Evolutionary conservation across 2,797 vertebrate species (phyloP).

Genomic region (Intellagama lesueurii): DNA sequence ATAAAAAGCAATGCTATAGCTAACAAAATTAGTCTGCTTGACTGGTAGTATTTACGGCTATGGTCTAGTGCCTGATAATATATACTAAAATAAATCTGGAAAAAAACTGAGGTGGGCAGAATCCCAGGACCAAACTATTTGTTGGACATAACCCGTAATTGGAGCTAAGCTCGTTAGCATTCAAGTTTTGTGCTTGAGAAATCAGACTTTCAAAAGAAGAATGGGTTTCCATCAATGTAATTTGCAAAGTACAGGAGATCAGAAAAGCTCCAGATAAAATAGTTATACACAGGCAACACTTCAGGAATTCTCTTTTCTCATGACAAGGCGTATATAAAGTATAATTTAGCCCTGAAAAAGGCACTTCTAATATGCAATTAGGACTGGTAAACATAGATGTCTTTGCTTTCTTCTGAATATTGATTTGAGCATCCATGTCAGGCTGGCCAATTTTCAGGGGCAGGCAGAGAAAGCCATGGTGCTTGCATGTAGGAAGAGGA

Average conservation of each 20-base stretch:
- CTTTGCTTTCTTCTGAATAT: not conserved
- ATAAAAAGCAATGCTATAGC: constrained; percentile 1
- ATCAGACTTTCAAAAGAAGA: too few relatives aligned
- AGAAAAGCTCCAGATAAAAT: too few relatives aligned
- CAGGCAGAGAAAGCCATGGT: too few relatives aligned
- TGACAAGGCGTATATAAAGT: too few relatives aligned
- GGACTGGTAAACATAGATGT: not conserved
- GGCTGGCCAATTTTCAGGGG: not conserved
- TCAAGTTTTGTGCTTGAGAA: too few relatives aligned
- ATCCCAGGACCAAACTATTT: too few relatives aligned
- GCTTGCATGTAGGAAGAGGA: not conserved
- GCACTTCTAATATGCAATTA: not conserved
- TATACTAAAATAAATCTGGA: not conserved
- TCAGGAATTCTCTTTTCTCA: too few relatives aligned
- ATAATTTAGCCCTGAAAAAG: not conserved
- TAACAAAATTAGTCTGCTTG: not conserved
- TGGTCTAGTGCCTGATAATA: not conserved
- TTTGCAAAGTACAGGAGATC: too few relatives aligned
- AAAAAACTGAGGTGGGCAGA: not conserved
- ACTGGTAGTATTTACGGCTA: not conserved
- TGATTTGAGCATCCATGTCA: not conserved
- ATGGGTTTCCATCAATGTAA: too few relatives aligned
- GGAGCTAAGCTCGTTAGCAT: too few relatives aligned
- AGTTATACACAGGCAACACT: too few relatives aligned
- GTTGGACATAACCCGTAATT: too few relatives aligned